These are phyloP conservation scores for Caprella mutica DNA, from an alignment of 2,888 invertebrate genomes.

Conservation along the genomic window DNA sequence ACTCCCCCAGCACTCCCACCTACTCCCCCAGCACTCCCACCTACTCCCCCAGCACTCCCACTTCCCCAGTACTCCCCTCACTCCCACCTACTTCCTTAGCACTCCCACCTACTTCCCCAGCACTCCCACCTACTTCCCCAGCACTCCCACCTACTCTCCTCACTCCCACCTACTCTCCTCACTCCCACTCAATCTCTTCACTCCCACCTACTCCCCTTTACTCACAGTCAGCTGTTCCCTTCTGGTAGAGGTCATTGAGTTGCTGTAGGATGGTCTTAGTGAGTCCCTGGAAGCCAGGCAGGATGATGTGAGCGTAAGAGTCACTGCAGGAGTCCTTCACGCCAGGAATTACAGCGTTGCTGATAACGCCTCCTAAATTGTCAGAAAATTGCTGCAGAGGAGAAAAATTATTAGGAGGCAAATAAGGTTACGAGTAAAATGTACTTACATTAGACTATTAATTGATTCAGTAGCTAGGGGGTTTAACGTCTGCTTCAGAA, in stretches of 20 bases:
- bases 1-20: not conserved
- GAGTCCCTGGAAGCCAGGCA: constrained; percentile 78
- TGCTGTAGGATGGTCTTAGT: constrained; percentile 78
- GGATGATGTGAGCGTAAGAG: constrained; percentile 58
- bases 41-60: not conserved
- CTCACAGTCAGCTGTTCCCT: constrained; percentile 83
- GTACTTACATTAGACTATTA: too few relatives aligned
- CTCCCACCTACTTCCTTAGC: not conserved
- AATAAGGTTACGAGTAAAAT: too few relatives aligned
- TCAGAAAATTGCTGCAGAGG: constrained; percentile 17
- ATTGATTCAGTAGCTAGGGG: not conserved
- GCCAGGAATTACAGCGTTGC: constrained; percentile 54
- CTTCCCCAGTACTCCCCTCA: too few relatives aligned
- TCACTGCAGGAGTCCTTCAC: constrained; percentile 66
- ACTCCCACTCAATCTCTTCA: not conserved
- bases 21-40: too few relatives aligned
- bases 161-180: not conserved
- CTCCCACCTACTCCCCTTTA: not conserved
- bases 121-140: not conserved
- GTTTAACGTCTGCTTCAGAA: too few relatives aligned
- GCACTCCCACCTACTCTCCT: not conserved
- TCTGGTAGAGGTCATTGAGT: constrained; percentile 73
- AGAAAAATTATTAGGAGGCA: not conserved
- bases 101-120: not conserved
- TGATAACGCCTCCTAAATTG: constrained; percentile 58